A percentile compares a stretch with the other conserved stretches of the same genome.
These are phyloP conservation scores for Dasysyrphus tricinctus DNA, from an alignment of 2,888 invertebrate species.

Conservation along the genomic window DNA sequence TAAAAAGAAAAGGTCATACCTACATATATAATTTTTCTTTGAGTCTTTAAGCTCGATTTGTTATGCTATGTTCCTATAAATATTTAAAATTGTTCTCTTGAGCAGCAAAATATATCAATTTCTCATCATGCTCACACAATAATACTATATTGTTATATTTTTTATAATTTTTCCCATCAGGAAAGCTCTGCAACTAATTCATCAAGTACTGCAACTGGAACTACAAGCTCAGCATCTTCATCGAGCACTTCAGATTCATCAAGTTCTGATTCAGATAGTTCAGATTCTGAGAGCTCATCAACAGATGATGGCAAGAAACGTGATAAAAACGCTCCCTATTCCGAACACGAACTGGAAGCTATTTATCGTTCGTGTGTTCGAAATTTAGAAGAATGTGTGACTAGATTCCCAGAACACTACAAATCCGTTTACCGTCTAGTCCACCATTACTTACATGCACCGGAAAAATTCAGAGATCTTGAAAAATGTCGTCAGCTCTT, in stretches of 20 bases:
- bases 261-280: constrained; percentile 84
- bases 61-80: no score
- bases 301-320: constrained; percentile 77
- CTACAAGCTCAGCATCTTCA: constrained; percentile 83
- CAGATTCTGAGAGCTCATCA: constrained; percentile 82
- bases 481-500: constrained; percentile 89
- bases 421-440: constrained; percentile 95
- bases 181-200: constrained; percentile 83
- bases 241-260: constrained; percentile 83
- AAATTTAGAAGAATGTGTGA: constrained; percentile 93
- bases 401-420: constrained; percentile 95
- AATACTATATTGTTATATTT: constrained; percentile 70
- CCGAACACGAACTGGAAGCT: constrained; percentile 81
- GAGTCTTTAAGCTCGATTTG: no score
- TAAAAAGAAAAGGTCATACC: no score
- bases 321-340: constrained; percentile 77
- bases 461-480: constrained; percentile 87
- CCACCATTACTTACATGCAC: constrained; percentile 90
- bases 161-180: constrained; percentile 39
- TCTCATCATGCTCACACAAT: neutral
- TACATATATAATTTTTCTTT: no score
- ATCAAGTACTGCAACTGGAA: constrained; percentile 80
- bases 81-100: no score
- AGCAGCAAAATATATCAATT: neutral
- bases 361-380: constrained; percentile 88